Conservation (phyloP, 92 coral and sea anemone species). For the Phenganax marumi region DNA sequence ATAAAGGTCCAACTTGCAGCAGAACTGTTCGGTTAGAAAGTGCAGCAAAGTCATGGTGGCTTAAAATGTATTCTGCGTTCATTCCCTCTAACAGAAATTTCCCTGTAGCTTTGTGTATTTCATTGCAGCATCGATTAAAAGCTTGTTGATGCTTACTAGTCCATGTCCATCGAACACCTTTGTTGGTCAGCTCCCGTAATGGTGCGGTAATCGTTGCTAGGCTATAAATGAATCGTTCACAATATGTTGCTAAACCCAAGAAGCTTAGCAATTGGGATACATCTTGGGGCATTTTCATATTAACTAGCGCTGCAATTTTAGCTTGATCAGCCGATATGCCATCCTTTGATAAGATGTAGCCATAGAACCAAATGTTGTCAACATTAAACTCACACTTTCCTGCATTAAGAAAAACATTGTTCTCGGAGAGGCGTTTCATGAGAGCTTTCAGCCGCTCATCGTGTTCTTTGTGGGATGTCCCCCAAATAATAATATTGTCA, state of each 20-base stretch:
- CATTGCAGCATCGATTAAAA: neutral
- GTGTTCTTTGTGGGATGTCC: constrained; percentile 44
- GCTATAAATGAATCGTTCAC: constrained; percentile 15
- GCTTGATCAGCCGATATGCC: constrained; percentile 25
- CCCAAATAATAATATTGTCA: constrained; percentile 40
- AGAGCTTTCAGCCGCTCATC: constrained; percentile 29
- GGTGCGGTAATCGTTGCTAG: constrained; percentile 25
- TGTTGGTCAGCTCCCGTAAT: constrained; percentile 11
- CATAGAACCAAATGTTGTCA: neutral
- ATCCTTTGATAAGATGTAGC: constrained; percentile 22
- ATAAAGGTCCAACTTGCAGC: constrained; percentile 37
- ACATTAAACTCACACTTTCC: neutral
- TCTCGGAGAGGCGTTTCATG: constrained; percentile 32
- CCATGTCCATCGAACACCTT: neutral
- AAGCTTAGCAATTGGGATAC: constrained; percentile 28
- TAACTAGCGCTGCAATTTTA: constrained; percentile 28
- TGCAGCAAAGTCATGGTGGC: constrained; percentile 26
- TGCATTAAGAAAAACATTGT: constrained; percentile 1
- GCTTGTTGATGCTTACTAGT: constrained; percentile 2
- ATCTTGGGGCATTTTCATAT: neutral
- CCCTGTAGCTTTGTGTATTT: too few species aligned
- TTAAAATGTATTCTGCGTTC: neutral
- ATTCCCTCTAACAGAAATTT: neutral
- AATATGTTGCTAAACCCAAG: constrained; percentile 22
- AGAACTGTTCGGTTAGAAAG: neutral